Conservation (phyloP, 2,113 vertebrate genomes). For the Melanerpes aurifrons region DNA sequence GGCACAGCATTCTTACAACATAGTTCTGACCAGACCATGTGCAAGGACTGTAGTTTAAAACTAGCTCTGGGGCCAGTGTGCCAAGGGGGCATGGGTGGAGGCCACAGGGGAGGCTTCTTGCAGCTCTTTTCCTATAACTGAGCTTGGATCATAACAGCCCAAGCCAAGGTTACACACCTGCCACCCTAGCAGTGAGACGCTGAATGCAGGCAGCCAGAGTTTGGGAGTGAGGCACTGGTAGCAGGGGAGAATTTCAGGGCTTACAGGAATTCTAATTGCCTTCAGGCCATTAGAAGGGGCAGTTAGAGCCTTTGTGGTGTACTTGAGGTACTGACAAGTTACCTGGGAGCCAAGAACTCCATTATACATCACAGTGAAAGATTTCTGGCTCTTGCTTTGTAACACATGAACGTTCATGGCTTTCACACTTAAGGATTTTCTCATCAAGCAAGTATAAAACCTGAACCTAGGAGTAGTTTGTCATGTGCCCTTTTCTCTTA, state of each 20-base stretch:
- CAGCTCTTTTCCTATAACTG: not conserved
- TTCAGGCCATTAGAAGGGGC: not conserved
- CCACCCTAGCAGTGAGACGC: accelerated
- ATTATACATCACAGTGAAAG: not conserved
- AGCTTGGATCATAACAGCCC: not conserved
- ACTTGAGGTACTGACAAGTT: not conserved
- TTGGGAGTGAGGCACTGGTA: not conserved
- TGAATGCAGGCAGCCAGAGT: not conserved
- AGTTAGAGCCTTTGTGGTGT: not conserved
- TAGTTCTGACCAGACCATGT: not conserved
- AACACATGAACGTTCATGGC: accelerated
- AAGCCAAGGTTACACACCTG: not conserved
- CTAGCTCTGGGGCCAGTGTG: not conserved
- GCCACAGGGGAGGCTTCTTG: not conserved
- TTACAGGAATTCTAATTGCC: not conserved
- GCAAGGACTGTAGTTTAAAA: not conserved
- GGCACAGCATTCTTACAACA: not conserved
- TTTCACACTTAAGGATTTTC: not conserved
- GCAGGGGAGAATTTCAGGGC: not conserved
- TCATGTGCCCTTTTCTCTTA: not conserved
- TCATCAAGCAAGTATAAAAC: not conserved
- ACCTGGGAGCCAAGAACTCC: not conserved
- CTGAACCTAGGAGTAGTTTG: not conserved
- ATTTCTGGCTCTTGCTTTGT: not conserved
- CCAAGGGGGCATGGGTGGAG: not conserved